These are phyloP conservation scores for Hydrozoanthus tunicans DNA, from an alignment of 64 coral and sea anemone genomes.

Conservation along the genomic window DNA sequence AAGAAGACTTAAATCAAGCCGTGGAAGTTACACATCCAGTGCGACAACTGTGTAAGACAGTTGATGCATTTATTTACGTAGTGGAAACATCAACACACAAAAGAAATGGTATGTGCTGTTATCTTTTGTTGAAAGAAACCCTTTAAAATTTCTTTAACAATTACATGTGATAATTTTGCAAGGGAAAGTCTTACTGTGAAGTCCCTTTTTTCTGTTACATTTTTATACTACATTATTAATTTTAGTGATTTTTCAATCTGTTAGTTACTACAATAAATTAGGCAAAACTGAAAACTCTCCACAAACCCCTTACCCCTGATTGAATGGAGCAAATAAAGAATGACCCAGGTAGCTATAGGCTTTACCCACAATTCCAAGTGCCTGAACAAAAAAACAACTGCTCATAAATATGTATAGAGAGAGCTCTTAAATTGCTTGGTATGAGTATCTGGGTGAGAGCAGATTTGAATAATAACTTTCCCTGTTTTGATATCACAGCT, in stretches of 20 bases:
- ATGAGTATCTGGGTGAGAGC: neutral
- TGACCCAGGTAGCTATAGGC: no score
- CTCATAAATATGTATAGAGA: neutral
- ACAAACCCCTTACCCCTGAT: neutral
- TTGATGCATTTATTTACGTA: constrained; percentile 95
- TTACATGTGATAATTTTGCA: no score
- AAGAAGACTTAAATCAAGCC: neutral
- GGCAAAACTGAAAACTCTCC: no score
- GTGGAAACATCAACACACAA: constrained; percentile 85
- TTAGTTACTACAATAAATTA: no score
- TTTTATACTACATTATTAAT: no score
- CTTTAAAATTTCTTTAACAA: no score
- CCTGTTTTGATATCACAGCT: constrained; percentile 32
- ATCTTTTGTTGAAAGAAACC: neutral
- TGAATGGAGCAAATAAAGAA: no score
- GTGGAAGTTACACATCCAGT: constrained; percentile 82
- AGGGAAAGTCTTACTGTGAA: neutral
- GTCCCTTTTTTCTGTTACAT: neutral
- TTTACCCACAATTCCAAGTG: neutral
- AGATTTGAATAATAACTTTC: neutral
- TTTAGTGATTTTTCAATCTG: no score
- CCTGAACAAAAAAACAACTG: neutral
- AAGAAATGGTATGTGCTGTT: constrained; percentile 49
- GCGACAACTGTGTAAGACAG: constrained; percentile 84
- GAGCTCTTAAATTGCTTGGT: neutral